phyloP scores from a whole-genome alignment of 2,797 vertebrate genomes.

The Melanotaenia nigrans region DNA sequence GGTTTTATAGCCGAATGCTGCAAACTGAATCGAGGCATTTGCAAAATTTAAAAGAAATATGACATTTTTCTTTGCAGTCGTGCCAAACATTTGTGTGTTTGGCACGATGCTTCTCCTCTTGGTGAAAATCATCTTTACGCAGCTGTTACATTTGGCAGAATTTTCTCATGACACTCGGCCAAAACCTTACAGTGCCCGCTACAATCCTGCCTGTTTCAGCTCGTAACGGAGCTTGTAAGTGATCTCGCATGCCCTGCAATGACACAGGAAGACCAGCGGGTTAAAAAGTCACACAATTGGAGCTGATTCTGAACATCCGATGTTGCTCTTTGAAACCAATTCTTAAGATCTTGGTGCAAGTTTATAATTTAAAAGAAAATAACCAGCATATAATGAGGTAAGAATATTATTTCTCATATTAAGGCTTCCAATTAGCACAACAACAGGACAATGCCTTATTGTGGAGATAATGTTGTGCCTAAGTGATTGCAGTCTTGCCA shows the following conservation, averaged over 20 bases:
- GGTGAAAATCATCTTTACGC: slow-evolving; percentile 56
- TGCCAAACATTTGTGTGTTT: slow-evolving; percentile 47
- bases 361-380: slow-evolving; percentile 60
- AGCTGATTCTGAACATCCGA: not conserved
- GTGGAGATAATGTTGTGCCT: slow-evolving; percentile 66
- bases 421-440: slow-evolving; percentile 76
- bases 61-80: slow-evolving; percentile 47
- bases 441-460: slow-evolving; percentile 71
- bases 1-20: slow-evolving; percentile 16
- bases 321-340: not conserved
- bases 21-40: slow-evolving; percentile 51
- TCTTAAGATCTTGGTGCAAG: slow-evolving; percentile 24
- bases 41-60: slow-evolving; percentile 29
- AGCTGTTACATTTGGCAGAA: slow-evolving; percentile 70
- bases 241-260: slow-evolving; percentile 20
- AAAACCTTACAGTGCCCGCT: slow-evolving; percentile 38
- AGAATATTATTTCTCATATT: slow-evolving; percentile 73
- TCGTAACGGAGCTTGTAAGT: slow-evolving; percentile 22
- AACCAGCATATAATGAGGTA: slow-evolving; percentile 64
- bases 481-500: slow-evolving; percentile 65
- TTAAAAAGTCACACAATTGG: not conserved
- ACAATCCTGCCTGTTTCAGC: slow-evolving; percentile 17
- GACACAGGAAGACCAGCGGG: not conserved
- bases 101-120: slow-evolving; percentile 31
- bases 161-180: slow-evolving; percentile 48